Conservation (phyloP, 2,888 invertebrate species). For the Dexiosoma caninum region DNA sequence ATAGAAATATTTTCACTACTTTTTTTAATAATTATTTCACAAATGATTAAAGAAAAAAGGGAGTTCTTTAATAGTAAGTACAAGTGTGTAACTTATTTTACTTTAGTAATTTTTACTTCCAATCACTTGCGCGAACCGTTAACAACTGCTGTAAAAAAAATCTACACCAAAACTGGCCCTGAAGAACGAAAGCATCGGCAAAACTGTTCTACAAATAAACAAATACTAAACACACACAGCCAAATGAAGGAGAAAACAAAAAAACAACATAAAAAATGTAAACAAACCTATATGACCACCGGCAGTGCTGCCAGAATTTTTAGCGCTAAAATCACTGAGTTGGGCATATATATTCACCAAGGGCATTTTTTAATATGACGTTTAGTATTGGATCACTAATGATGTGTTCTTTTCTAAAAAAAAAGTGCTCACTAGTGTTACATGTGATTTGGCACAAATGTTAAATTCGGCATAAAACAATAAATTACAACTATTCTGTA, state of each 20-base stretch:
- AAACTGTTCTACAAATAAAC: not conserved
- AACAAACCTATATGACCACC: not conserved
- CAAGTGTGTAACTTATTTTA: not conserved
- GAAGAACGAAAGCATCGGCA: not conserved
- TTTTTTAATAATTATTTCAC: not conserved
- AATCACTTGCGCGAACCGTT: slow-evolving; percentile 24
- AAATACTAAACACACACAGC: not conserved
- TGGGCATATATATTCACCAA: too few relatives aligned
- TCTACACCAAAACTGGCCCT: not conserved
- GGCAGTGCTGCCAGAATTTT: too few relatives aligned
- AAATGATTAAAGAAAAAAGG: too few relatives aligned
- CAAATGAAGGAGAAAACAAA: not conserved
- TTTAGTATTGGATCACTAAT: too few relatives aligned
- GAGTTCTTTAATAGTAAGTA: too few relatives aligned
- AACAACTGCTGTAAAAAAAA: slow-evolving; percentile 8
- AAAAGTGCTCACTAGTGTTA: too few relatives aligned
- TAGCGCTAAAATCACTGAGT: too few relatives aligned
- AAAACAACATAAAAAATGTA: not conserved
- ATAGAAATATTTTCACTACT: not conserved
- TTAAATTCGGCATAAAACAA: too few relatives aligned
- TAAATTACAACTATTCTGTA: too few relatives aligned
- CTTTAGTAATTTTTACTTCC: not conserved
- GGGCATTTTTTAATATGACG: too few relatives aligned
- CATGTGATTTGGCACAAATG: too few relatives aligned
- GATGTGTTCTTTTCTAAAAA: too few relatives aligned